These are phyloP conservation scores for Scrobipalpa atriplicella DNA, from an alignment of 2,888 invertebrate genomes.

Conservation along the genomic window DNA sequence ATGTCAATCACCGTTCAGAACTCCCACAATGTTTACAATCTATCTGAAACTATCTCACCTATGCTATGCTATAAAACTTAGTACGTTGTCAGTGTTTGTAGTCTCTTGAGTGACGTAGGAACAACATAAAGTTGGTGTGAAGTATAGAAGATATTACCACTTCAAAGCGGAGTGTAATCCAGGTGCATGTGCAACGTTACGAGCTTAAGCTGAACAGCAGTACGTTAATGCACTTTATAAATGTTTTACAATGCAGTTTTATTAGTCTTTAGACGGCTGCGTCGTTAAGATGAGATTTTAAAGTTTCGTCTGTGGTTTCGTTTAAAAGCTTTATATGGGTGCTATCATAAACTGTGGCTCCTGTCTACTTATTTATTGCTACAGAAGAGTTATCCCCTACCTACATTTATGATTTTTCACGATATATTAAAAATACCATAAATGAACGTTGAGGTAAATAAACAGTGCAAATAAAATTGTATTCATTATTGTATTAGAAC, in stretches of 20 bases:
- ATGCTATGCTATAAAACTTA: conserved; percentile 15
- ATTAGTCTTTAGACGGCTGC: not conserved
- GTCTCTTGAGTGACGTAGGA: not conserved
- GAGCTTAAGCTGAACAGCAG: not conserved
- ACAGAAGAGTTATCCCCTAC: not conserved
- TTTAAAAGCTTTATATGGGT: not conserved
- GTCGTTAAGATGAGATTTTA: conserved; percentile 4
- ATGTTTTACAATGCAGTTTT: conserved; percentile 5
- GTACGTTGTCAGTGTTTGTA: conserved; percentile 1
- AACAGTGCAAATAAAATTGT: too few species aligned
- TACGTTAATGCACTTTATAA: conserved; percentile 7
- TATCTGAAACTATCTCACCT: not conserved
- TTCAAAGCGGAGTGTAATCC: conserved; percentile 5
- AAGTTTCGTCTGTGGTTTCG: not conserved
- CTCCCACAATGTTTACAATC: conserved; percentile 10
- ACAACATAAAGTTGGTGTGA: conserved; percentile 13
- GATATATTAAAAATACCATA: too few species aligned
- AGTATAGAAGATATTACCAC: conserved; percentile 15
- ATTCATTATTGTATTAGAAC: too few species aligned
- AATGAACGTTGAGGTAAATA: too few species aligned
- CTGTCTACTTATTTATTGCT: too few species aligned
- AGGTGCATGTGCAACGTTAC: not conserved
- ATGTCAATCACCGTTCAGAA: not conserved
- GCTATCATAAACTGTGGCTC: too few species aligned
- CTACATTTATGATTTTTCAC: too few species aligned